Conservation (phyloP, 1,140 invertebrate genomes). For the Bombyx mandarina region DNA sequence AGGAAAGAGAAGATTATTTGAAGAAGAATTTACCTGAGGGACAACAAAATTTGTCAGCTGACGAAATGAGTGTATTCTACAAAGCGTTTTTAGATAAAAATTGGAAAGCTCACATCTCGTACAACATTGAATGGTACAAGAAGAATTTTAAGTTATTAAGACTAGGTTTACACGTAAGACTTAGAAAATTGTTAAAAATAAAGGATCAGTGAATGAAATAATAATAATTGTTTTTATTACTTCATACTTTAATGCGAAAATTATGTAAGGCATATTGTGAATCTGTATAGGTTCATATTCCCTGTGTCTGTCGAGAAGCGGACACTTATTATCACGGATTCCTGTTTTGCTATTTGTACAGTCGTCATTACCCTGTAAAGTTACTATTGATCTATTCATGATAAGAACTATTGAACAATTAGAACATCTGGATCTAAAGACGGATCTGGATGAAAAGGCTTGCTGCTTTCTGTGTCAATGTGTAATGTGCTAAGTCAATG, state of each 20-base stretch:
- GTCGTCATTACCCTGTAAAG: no score
- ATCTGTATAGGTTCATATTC: no score
- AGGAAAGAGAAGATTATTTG: constrained; percentile 79
- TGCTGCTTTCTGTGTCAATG: no score
- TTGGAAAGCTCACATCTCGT: constrained; percentile 78
- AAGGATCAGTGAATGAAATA: constrained; percentile 24
- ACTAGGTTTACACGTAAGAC: constrained; percentile 73
- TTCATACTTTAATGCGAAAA: neutral
- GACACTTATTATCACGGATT: no score
- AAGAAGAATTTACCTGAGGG: constrained; percentile 67
- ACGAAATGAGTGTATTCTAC: constrained; percentile 90
- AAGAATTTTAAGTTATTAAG: constrained; percentile 77
- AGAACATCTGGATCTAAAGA: no score
- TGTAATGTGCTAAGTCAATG: no score
- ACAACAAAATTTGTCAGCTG: constrained; percentile 74
- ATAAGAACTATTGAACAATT: no score
- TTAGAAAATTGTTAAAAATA: constrained; percentile 64
- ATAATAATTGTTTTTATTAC: neutral
- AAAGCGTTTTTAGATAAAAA: constrained; percentile 85
- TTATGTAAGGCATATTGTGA: no score
- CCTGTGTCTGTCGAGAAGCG: no score
- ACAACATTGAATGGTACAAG: constrained; percentile 84
- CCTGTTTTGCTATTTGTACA: no score
- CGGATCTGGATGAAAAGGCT: no score
- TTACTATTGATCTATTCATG: no score